Conservation (phyloP, 2,113 vertebrate species). For the Campylomormyrus tamandua region DNA sequence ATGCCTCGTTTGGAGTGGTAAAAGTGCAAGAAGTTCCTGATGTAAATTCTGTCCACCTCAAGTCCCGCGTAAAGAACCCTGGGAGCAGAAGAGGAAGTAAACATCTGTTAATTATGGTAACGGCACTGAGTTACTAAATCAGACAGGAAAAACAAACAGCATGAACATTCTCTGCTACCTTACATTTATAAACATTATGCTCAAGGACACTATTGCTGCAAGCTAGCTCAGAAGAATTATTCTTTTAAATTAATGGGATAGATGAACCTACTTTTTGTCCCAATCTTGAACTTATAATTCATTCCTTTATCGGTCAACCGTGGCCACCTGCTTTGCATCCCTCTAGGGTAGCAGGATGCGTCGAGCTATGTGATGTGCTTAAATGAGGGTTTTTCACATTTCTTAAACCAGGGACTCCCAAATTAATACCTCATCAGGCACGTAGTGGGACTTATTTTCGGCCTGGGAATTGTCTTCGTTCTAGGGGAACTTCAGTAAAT, state of each 20-base stretch:
- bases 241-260: no score
- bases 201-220: neutral
- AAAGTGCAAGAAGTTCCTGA: constrained; percentile 89
- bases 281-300: neutral
- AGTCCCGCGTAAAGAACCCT: constrained; percentile 82
- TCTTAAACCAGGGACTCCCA: neutral
- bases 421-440: neutral
- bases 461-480: neutral
- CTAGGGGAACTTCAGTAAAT: neutral
- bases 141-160: neutral
- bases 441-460: neutral
- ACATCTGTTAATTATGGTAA: neutral
- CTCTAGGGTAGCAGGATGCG: neutral
- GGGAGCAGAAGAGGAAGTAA: constrained; percentile 19
- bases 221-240: neutral
- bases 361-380: neutral
- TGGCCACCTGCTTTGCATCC: neutral
- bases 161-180: neutral
- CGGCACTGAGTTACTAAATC: neutral
- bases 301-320: neutral
- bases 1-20: constrained; percentile 91
- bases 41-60: constrained; percentile 83
- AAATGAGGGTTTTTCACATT: neutral
- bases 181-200: neutral
- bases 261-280: neutral